Base-by-base conservation (phyloP, 2,113 vertebrate genomes). In the Elanus axillaris region DNA sequence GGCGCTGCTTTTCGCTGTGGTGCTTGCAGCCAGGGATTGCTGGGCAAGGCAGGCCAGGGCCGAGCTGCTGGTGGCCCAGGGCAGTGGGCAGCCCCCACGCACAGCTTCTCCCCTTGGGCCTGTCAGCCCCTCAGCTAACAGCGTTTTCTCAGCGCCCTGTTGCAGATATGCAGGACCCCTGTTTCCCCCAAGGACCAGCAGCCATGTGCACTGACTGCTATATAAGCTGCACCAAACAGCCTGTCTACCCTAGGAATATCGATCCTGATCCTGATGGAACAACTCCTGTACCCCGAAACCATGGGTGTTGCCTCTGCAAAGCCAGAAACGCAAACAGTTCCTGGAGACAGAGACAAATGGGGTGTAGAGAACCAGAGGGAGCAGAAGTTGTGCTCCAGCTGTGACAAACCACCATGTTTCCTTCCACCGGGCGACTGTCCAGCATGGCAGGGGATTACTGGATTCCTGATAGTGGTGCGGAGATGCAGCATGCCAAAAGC, bases 51-150 rank as follows among this genome's bases (percentile, higher is more conserved):
- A 83, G 40, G 13, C 32, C 69, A 62, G 72, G 50, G 68, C 47
- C 43, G 56, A 15, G 53, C 21, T 0, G 0, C 5, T 7, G 58
- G 47, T 3, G 7, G 56, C 64, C 5, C 0, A 0, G n/a, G 43
- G 45, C 38, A 64, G 38, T 1, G 8, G 18, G 53, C 58, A 79
- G 67, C 11, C 32, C 50, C 27, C 48, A 13, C 0, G 0, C n/a
- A 13, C 20, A 79, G 43, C 47, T 53, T 53, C 21, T 13, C 38
- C 11, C 27, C 1, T 3, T 29, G 32, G 32, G 45, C 38, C 5
- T 2, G 2, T n/a, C 3, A 3, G 34, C 10, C 34, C 68, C 45
- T 52, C 43, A n/a, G 78, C 40, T 56, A 69, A 59, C 13, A 47
- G 50, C 15, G 7, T 56, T 20, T 60, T 52, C 43, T 72, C 82